These are phyloP conservation scores for Macroglossus sobrinus DNA, from an alignment of 2,113 vertebrate genomes.

Conservation along the genomic window DNA sequence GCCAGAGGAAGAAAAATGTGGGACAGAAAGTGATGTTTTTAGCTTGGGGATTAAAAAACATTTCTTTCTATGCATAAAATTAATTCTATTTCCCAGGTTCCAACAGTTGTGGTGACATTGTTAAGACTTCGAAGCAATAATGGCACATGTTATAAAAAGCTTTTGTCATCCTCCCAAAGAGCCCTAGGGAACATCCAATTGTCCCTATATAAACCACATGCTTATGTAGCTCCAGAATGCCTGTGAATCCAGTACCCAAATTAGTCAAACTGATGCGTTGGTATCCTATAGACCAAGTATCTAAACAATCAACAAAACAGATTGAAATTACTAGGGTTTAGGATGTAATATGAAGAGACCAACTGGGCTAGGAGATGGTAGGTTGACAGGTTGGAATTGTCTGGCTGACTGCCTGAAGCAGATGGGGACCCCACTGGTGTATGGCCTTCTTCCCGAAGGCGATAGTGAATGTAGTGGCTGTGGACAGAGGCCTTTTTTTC, in stretches of 20 bases:
- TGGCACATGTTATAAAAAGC: neutral
- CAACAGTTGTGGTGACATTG: neutral
- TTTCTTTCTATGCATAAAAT: neutral
- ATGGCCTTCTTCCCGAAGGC: slow-evolving; percentile 49
- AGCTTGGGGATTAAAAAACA: neutral
- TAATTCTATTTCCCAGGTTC: neutral
- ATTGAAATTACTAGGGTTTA: slow-evolving; percentile 52
- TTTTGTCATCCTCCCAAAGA: neutral
- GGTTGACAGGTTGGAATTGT: slow-evolving; percentile 37
- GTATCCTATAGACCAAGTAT: slow-evolving; percentile 35
- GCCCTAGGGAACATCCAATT: neutral
- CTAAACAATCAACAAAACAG: slow-evolving; percentile 40
- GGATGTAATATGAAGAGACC: slow-evolving; percentile 21
- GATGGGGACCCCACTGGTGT: slow-evolving; percentile 44
- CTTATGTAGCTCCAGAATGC: neutral
- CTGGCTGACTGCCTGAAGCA: slow-evolving; percentile 57
- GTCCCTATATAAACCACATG: neutral
- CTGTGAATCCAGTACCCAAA: neutral
- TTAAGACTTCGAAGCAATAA: neutral
- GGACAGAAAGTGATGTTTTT: neutral
- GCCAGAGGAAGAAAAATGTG: neutral
- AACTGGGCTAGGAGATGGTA: slow-evolving; percentile 23
- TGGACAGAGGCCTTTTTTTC: slow-evolving; percentile 18
- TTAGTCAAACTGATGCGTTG: slow-evolving; percentile 28
- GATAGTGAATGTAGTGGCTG: neutral